A percentile compares a stretch with the other conserved stretches of the same genome.
These are phyloP conservation scores for Scaptomyza caliginosa DNA, from an alignment of 2,888 invertebrate species.

Conservation along the genomic window DNA sequence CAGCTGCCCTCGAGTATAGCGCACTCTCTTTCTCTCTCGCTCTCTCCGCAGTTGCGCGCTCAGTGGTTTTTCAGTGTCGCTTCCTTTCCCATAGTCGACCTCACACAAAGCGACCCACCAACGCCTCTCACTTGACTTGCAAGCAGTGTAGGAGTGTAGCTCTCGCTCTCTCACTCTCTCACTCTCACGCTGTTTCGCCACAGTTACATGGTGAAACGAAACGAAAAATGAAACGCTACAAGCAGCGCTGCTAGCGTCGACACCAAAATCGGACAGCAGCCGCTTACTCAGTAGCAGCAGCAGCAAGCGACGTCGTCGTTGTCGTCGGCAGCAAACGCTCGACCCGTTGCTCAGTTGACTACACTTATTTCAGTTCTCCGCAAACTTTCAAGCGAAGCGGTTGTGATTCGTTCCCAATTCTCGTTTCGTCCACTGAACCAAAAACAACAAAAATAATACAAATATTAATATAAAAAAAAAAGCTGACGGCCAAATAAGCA, in stretches of 20 bases:
- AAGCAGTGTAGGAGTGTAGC: slow-evolving; percentile 57
- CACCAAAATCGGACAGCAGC: slow-evolving; percentile 52
- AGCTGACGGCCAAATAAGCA: slow-evolving; percentile 50
- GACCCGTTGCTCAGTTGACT: slow-evolving; percentile 51
- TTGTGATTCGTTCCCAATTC: slow-evolving; percentile 61
- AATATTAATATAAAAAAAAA: slow-evolving; percentile 18
- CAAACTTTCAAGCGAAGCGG: slow-evolving; percentile 80
- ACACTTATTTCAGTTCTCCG: slow-evolving; percentile 72
- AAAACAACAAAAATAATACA: too few species aligned
- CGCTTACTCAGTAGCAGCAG: slow-evolving; percentile 29
- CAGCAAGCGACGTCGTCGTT: slow-evolving; percentile 20
- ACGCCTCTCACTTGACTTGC: slow-evolving; percentile 41
- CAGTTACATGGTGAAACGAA: slow-evolving; percentile 62
- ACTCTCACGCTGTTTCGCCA: slow-evolving; percentile 45
- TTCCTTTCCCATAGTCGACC: slow-evolving; percentile 70
- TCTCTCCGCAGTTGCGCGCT: slow-evolving; percentile 62
- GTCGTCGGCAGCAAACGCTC: slow-evolving; percentile 36
- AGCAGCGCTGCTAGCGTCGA: slow-evolving; percentile 64
- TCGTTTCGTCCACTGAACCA: slow-evolving; percentile 36
- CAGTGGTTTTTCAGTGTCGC: slow-evolving; percentile 66
- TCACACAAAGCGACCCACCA: slow-evolving; percentile 61
- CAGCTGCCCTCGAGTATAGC: slow-evolving; percentile 58
- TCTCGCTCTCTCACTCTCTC: slow-evolving; percentile 10
- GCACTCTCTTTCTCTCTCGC: slow-evolving; percentile 12
- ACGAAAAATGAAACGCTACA: slow-evolving; percentile 72